Base-by-base conservation (phyloP, 2,888 invertebrate genomes). In the Alviniconcha strummeri region DNA sequence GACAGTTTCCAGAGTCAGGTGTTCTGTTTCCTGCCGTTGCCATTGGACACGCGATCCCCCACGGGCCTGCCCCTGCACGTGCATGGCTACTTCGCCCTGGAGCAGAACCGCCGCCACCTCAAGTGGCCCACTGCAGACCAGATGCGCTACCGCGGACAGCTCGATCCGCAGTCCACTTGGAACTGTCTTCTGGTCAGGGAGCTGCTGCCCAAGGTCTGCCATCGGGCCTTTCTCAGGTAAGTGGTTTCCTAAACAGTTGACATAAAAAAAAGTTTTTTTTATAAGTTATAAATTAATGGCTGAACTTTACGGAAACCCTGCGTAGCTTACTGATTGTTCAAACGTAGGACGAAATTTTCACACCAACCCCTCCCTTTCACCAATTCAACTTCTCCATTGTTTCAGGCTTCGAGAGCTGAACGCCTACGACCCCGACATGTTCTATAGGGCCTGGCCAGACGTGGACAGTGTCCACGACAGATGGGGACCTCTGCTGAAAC, bases 21-120 rank as follows among this genome's bases (percentile, higher is more conserved):
- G 7, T 93, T 91, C 84, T 92, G 92, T 83, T 92, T 92, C 83
- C 87, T 93, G 36, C 93, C 93, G n/a, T 88, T 93, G 36, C 91
- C 93, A 6, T 80, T 88, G 67, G 90, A 90, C 80, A 85, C 86
- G 9, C 85, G 88, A 75, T 88, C 88, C 76, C 86, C 89, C n/a
- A 92, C 92, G 4, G 92, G 93, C 8, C 88, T 92, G 15, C 92
- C 92, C 1, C 88, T 92, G 6, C 92, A 93, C 85, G 89, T 93
- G 17, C 92, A 92, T 85, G 92, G 92, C 9, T 91, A 88, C 84
- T 92, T 93, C 86, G 90, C 91, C 7, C 83, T 93, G 11, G 91
- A 89, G 76, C 91, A 91, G 79, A 92, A 92, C 85, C 87, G 92
- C 36, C 88, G 91, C 52, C 91, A 92, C 83, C 83, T 93, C 6